Conservation (phyloP, 2,113 vertebrate species). For the Girardinichthys multiradiatus region DNA sequence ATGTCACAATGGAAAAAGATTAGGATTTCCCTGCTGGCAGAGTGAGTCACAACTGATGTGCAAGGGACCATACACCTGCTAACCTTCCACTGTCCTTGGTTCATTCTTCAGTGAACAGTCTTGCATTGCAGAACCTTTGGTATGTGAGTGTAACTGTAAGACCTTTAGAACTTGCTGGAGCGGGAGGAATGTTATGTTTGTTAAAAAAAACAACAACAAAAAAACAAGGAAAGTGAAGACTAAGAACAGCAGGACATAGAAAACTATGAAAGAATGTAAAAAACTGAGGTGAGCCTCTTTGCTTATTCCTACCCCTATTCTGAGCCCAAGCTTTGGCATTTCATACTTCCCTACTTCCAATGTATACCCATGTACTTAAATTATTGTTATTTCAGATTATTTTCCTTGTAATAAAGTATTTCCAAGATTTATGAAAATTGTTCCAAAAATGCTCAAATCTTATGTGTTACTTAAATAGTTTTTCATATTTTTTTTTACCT, state of each 20-base stretch:
- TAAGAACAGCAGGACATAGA: constrained; percentile 3
- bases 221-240: neutral
- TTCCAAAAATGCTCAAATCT: too few species aligned
- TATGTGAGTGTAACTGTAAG: constrained; percentile 52
- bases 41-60: constrained; percentile 37
- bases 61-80: constrained; percentile 7
- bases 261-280: neutral
- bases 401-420: too few species aligned
- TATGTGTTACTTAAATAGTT: too few species aligned
- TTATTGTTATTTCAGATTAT: neutral
- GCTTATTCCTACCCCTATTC: neutral
- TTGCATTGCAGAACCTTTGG: constrained; percentile 46
- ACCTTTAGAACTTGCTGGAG: constrained; percentile 50
- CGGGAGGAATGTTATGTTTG: constrained; percentile 47
- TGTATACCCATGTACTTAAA: neutral
- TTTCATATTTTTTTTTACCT: too few species aligned
- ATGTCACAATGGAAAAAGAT: constrained; percentile 51
- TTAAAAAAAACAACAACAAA: constrained; percentile 34
- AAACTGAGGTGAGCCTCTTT: neutral
- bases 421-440: too few species aligned
- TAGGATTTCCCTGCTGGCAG: constrained; percentile 7
- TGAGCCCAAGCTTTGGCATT: neutral
- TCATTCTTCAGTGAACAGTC: constrained; percentile 42
- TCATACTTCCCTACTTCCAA: too few species aligned
- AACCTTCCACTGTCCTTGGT: constrained; percentile 53